Conservation (phyloP, 2,888 invertebrate genomes). For the Ypsolopha scabrella region DNA sequence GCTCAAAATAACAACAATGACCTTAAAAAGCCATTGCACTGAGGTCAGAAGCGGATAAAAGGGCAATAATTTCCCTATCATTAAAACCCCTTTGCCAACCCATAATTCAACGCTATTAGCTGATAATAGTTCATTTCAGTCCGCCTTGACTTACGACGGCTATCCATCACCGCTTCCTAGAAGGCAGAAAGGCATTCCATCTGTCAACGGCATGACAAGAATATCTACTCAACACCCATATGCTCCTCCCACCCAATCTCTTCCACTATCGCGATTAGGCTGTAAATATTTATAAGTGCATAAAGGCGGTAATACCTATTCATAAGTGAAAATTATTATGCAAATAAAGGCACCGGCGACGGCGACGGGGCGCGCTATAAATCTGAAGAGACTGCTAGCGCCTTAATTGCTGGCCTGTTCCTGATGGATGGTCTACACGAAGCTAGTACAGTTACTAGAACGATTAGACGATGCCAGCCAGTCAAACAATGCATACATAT, state of each 20-base stretch:
- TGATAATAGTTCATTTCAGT: no score
- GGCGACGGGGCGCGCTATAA: conserved; percentile 48
- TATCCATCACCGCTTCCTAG: conserved; percentile 48
- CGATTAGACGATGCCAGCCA: no score
- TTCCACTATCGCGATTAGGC: conserved; percentile 25
- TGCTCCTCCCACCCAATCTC: conserved; percentile 38
- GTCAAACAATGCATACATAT: no score
- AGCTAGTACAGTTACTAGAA: no score
- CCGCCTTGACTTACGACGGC: conserved; percentile 12
- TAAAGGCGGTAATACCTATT: conserved; percentile 65
- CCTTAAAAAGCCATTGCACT: no score
- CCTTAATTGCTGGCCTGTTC: conserved; percentile 37
- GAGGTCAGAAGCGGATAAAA: no score
- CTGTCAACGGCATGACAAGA: conserved; percentile 48
- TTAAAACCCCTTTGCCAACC: no score
- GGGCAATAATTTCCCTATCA: no score
- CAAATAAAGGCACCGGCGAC: conserved; percentile 51
- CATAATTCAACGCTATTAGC: no score
- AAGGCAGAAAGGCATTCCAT: conserved; percentile 32
- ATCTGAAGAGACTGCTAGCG: conserved; percentile 36
- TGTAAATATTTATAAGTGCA: conserved; percentile 65
- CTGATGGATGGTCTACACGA: neutral
- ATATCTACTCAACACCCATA: conserved; percentile 33
- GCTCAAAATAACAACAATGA: no score
- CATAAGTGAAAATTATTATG: conserved; percentile 70